Evolutionary conservation across 2,888 invertebrate genomes (phyloP).

Genomic region (Ornithoptera alexandrae): DNA sequence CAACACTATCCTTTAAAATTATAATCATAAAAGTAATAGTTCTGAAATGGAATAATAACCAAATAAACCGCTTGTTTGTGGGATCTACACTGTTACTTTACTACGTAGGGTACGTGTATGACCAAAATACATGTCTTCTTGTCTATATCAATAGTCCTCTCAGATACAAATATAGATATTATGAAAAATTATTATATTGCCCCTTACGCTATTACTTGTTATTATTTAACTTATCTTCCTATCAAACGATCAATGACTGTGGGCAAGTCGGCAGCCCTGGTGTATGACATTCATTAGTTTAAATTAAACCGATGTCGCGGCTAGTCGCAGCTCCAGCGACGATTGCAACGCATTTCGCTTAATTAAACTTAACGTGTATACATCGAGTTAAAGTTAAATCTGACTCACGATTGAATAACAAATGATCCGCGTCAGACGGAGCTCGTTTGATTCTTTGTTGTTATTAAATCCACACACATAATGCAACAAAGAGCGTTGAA

Average conservation of each 20-base stretch:
- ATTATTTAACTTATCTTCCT: not conserved
- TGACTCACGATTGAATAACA: slow-evolving; percentile 30
- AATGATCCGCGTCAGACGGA: slow-evolving; percentile 21
- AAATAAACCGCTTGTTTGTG: too few relatives aligned
- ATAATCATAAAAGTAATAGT: too few relatives aligned
- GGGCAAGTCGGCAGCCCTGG: slow-evolving; percentile 20
- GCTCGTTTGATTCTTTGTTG: slow-evolving; percentile 24
- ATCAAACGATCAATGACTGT: not conserved
- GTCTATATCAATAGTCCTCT: too few relatives aligned
- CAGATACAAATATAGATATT: too few relatives aligned
- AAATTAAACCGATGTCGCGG: slow-evolving; percentile 23
- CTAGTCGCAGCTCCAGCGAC: slow-evolving; percentile 23
- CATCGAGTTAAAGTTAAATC: slow-evolving; percentile 30
- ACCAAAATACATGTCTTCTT: too few relatives aligned
- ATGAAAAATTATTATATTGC: not conserved
- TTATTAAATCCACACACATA: not conserved
- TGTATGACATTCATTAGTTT: slow-evolving; percentile 28
- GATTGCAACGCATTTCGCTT: slow-evolving; percentile 29
- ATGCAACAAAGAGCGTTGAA: not conserved
- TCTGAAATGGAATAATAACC: too few relatives aligned
- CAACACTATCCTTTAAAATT: too few relatives aligned
- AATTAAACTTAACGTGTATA: slow-evolving; percentile 26
- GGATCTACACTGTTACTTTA: too few relatives aligned
- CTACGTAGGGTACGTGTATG: too few relatives aligned
- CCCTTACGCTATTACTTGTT: not conserved